These are phyloP conservation scores for Troides oblongomaculatus DNA, from an alignment of 2,888 invertebrate genomes.

Conservation along the genomic window DNA sequence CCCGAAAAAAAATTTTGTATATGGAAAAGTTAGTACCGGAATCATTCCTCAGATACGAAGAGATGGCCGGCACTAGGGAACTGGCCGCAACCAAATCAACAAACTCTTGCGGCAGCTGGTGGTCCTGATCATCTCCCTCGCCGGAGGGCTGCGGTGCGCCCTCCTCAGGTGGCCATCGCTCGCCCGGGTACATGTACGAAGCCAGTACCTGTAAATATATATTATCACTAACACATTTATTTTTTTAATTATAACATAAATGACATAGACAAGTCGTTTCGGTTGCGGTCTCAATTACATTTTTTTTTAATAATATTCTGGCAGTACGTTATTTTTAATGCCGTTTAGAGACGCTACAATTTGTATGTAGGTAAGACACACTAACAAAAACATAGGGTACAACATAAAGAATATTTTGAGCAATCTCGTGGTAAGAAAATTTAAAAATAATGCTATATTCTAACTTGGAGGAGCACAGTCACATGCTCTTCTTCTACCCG, in stretches of 20 bases:
- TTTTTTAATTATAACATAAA: too few species aligned
- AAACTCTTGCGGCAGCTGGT: constrained; percentile 84
- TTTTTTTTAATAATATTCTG: too few species aligned
- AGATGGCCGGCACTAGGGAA: constrained; percentile 91
- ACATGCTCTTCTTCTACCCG: constrained; percentile 96
- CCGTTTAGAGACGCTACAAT: too few species aligned
- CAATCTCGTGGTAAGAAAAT: too few species aligned
- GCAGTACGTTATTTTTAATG: too few species aligned
- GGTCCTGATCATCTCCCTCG: constrained; percentile 56
- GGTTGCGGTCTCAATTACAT: too few species aligned
- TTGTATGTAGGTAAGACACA: background rate
- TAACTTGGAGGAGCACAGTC: constrained; percentile 86
- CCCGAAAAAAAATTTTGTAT: too few species aligned
- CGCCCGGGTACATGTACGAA: constrained; percentile 91
- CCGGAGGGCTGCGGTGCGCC: constrained; percentile 58
- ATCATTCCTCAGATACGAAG: constrained; percentile 95
- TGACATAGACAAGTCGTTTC: too few species aligned
- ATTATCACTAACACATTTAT: background rate
- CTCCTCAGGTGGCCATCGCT: constrained; percentile 74
- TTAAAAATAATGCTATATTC: background rate
- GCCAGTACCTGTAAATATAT: constrained; percentile 83
- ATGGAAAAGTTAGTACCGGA: constrained; percentile 78
- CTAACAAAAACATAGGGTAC: background rate
- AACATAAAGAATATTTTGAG: background rate
- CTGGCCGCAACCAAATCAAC: constrained; percentile 89